phyloP scores from a whole-genome alignment of 2,888 invertebrate genomes.

The Agrypnus murinus region DNA sequence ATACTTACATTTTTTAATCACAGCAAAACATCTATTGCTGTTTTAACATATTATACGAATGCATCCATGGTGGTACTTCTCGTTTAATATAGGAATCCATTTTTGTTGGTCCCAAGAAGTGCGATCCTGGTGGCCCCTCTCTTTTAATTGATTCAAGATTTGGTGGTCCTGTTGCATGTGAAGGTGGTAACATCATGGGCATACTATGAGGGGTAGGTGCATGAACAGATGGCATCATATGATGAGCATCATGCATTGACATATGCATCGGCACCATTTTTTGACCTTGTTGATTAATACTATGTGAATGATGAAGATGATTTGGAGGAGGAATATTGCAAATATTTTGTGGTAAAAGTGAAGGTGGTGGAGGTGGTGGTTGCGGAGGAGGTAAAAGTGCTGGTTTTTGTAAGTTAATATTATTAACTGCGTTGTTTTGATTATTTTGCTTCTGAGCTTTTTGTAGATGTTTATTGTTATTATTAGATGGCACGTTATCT shows the following conservation, averaged over 20 bases:
- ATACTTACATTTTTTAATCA: background rate
- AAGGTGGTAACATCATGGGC: conserved; percentile 57
- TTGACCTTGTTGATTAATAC: conserved; percentile 54
- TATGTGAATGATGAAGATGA: conserved; percentile 46
- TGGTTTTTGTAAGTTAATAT: conserved; percentile 31
- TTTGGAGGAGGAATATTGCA: conserved; percentile 17
- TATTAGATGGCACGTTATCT: conserved; percentile 41
- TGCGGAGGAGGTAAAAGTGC: background rate
- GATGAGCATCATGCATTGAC: conserved; percentile 58
- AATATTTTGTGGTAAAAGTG: conserved; percentile 41
- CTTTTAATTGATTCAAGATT: too few species aligned
- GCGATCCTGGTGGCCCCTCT: conserved; percentile 43
- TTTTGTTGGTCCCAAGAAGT: conserved; percentile 55
- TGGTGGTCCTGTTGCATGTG: conserved; percentile 53
- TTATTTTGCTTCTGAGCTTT: background rate
- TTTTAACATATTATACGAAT: conserved; percentile 48
- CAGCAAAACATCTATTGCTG: conserved; percentile 31
- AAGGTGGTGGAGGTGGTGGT: background rate
- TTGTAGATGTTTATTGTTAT: conserved; percentile 9
- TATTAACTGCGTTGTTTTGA: background rate
- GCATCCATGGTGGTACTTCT: conserved; percentile 55
- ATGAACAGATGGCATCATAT: conserved; percentile 54
- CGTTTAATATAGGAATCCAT: conserved; percentile 49
- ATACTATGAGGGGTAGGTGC: conserved; percentile 49
- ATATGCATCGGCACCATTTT: conserved; percentile 56